A percentile compares a stretch with the other conserved stretches of the same genome.
phyloP scores from a whole-genome alignment of 2,797 vertebrate genomes.

The Bradypodion ventrale region DNA sequence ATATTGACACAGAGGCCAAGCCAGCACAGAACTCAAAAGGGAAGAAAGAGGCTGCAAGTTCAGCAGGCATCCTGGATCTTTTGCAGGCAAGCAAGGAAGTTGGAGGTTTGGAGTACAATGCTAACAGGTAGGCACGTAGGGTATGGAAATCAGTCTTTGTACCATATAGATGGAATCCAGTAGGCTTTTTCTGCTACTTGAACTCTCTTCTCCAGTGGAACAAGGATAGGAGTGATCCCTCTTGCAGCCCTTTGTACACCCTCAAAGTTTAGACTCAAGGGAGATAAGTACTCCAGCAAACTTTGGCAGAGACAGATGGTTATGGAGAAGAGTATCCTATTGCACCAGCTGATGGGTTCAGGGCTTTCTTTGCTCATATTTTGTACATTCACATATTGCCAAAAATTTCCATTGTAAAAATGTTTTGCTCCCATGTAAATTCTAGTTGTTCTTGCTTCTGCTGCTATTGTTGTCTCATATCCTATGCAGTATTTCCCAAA shows the following conservation, averaged over 20 bases:
- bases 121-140: slow-evolving; percentile 87
- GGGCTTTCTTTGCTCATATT: neutral
- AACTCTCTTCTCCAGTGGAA: neutral
- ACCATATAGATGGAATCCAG: neutral
- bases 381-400: neutral
- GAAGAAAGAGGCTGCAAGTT: slow-evolving; percentile 90
- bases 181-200: neutral
- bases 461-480: neutral
- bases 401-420: slow-evolving; percentile 4
- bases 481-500: too few species aligned
- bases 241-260: neutral
- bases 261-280: neutral
- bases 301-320: neutral
- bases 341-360: neutral
- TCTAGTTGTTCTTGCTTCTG: neutral
- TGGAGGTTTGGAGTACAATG: slow-evolving; percentile 93
- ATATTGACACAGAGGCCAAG: slow-evolving; percentile 91
- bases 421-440: slow-evolving; percentile 1
- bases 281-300: neutral
- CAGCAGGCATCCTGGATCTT: slow-evolving; percentile 93
- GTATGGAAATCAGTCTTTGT: slow-evolving; percentile 5
- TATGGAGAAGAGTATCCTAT: neutral
- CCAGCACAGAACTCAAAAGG: slow-evolving; percentile 88
- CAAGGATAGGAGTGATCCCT: neutral
- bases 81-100: slow-evolving; percentile 99